A percentile compares a stretch with the other conserved stretches of the same genome.
phyloP scores from a whole-genome alignment of 64 coral and sea anemone species.

The Catalaphyllia jardinei region DNA sequence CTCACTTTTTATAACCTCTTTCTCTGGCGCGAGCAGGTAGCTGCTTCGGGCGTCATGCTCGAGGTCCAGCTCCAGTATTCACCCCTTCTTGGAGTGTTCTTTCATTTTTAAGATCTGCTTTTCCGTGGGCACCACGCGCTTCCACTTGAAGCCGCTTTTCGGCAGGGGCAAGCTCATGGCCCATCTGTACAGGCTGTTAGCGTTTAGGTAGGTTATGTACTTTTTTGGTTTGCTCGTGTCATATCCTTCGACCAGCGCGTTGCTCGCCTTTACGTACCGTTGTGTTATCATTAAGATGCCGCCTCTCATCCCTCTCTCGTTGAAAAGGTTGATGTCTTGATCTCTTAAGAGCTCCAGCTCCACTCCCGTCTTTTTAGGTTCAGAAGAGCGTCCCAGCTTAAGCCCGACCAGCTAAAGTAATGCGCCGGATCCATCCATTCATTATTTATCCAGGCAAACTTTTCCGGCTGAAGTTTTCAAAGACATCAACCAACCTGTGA shows the following conservation, averaged over 20 bases:
- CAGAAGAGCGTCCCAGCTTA: too few relatives aligned
- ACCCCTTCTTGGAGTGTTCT: neutral
- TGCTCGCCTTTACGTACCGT: neutral
- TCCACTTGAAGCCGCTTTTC: neutral
- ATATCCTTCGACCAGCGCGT: neutral
- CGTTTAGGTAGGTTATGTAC: neutral
- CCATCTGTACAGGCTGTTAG: neutral
- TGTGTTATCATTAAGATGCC: neutral
- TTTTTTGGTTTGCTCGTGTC: neutral
- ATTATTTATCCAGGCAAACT: neutral
- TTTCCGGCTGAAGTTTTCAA: too few relatives aligned
- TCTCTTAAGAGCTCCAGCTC: neutral
- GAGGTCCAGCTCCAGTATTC: neutral
- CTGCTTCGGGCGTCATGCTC: neutral
- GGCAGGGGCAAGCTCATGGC: neutral
- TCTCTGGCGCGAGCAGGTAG: slow-evolving; percentile 5
- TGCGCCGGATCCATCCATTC: neutral
- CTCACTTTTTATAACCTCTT: neutral
- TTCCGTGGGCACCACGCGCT: neutral
- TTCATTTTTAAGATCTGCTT: neutral
- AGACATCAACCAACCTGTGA: too few relatives aligned
- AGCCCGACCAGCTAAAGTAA: neutral
- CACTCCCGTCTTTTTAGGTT: neutral
- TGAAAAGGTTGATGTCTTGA: neutral
- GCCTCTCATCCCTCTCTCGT: neutral